Conservation (phyloP, 2,113 vertebrate genomes). For the Stictonetta naevosa region DNA sequence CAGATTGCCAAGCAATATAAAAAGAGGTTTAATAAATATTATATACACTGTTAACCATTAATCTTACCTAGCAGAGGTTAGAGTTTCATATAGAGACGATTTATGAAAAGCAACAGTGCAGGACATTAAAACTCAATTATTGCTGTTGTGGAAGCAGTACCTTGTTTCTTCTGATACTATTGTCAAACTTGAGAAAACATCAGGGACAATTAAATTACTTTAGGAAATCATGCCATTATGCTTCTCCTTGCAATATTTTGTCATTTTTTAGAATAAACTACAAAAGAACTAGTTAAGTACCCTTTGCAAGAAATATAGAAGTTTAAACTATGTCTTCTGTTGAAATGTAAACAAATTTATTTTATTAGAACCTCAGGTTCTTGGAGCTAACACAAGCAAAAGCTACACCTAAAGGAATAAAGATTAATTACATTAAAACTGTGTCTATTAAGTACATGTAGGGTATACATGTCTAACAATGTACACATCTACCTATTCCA, state of each 20-base stretch:
- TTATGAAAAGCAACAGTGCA: constrained; percentile 70
- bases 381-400: background rate
- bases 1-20: constrained; percentile 79
- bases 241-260: constrained; percentile 22
- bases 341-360: background rate
- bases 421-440: background rate
- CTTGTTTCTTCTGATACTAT: constrained; percentile 44
- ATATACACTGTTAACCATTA: constrained; percentile 78
- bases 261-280: constrained; percentile 37
- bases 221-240: constrained; percentile 41
- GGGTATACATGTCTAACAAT: background rate
- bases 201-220: constrained; percentile 54
- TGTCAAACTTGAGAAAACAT: constrained; percentile 41
- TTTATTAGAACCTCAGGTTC: background rate
- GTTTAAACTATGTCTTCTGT: background rate
- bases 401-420: background rate
- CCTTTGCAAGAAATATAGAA: background rate
- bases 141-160: constrained; percentile 42
- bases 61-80: constrained; percentile 72
- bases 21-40: constrained; percentile 82
- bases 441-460: background rate
- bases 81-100: constrained; percentile 73
- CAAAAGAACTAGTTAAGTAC: background rate
- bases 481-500: background rate
- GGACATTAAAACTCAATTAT: constrained; percentile 78